Evolutionary conservation across 2,113 vertebrate genomes (phyloP), one percentile per base, ranked within the genome.

Genomic region (Entomyzon cyanotis): DNA sequence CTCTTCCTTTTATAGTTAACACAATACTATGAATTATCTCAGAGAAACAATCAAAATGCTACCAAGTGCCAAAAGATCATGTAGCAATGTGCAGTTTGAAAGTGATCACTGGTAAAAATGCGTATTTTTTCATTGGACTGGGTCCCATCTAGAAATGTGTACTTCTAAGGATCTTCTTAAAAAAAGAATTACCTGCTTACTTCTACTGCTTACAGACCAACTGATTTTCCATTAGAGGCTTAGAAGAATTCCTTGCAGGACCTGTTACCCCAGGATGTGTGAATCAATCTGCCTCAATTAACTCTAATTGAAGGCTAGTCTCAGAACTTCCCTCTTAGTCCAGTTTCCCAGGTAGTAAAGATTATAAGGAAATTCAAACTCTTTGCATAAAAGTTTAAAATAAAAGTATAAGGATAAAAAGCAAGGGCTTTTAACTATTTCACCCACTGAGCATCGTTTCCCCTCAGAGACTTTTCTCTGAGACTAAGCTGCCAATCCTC

Each of bases 301-400:
- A 30, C 9, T 63, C 15, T 71, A 78, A 79, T 24, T 63, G 52
- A 62, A 53, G 31, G 17, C 10, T 69, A 77, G 21, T 27, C 37
- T 92, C 70, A 86, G 53, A 91, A 76, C 23, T 73, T 56, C 44
- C 25, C 74, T 65, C 60, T 62, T 63, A 58, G 42, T 70, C 42
- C 30, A 46, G 39, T 68, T 85, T 56, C 58, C 27, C 33, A 14
- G 35, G 33, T 68, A 79, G 31, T 52, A 84, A 89, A 78, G 12
- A 58, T 30, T 53, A 18, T 62, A 50, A 78, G 44, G 42, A 50
- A 87, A 82, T 37, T 50, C 30, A 42, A 77, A 74, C 31, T 67
- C 37, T 62, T 84, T 53, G 53, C 58, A 60, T 33, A n/a, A 35
- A 90, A 74, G 47, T 90, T 85, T 71, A 50, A 90, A 59, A 56